Conservation (phyloP, 35 echinoderm and acorn worm species). For the Acanthaster planci region DNA sequence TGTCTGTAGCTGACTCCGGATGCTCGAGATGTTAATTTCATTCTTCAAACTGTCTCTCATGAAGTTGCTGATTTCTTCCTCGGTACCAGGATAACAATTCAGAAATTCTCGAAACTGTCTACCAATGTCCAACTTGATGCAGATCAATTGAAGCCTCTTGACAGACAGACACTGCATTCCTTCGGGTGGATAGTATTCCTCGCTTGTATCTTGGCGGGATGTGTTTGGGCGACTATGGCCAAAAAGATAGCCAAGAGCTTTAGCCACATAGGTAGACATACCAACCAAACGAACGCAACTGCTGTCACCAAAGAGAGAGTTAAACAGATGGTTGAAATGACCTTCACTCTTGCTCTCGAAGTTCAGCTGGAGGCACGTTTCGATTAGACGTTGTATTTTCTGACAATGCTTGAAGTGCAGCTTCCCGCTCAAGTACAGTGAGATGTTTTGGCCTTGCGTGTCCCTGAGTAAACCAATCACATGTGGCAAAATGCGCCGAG, state of each 20-base stretch:
- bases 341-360: constrained; percentile 44
- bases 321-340: constrained; percentile 29
- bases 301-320: constrained; percentile 14
- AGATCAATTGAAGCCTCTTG: constrained; percentile 34
- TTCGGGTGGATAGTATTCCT: neutral
- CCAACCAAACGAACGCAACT: constrained; percentile 31
- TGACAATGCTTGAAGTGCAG: constrained; percentile 39
- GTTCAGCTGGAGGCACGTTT: constrained; percentile 51
- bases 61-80: neutral
- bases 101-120: constrained; percentile 52
- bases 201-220: neutral
- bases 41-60: neutral
- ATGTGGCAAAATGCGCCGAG: constrained; percentile 32
- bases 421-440: constrained; percentile 29
- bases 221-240: neutral
- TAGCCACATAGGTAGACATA: constrained; percentile 46
- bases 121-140: constrained; percentile 31
- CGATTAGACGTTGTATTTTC: constrained; percentile 33
- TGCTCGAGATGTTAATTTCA: neutral
- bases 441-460: constrained; percentile 41
- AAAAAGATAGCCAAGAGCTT: constrained; percentile 40
- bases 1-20: neutral
- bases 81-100: constrained; percentile 40
- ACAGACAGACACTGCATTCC: neutral
- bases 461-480: neutral